Base-by-base conservation (phyloP, 2,888 invertebrate species). In the Pantelozetes paolii region DNA sequence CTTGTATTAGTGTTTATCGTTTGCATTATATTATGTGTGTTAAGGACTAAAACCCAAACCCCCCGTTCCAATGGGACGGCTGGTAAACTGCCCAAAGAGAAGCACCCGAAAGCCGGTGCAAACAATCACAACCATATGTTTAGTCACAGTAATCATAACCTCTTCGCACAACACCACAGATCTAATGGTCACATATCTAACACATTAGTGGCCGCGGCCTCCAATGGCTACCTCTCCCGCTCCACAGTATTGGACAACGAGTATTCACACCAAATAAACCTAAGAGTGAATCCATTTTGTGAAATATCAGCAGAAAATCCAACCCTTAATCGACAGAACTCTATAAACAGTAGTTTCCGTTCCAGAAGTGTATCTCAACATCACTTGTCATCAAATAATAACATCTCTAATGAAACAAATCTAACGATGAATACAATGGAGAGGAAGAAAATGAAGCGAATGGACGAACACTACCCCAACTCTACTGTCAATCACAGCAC, bases 211-310 rank as follows among this genome's bases (percentile, higher is more conserved):
- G 72, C 62, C 23, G 42, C 62, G 20, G 28, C 72, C 2, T 72
- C 72, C n/a, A 59, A 64, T 48, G 62, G 62, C 32, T 64, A 40
- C 20, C 20, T 72, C n/a, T 36, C 36, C 3, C 64, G 32, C 15
- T 26, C 64, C 2, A 15, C 64, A 9, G 40, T 13, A 18, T n/a
- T 36, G 40, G 64, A 62, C 26, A 67, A 11, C 15, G 48, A 62
- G 67, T 48, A 67, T 59, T 15, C 62, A 59, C 59, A 64, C 18
- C 20, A 75, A 71, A 64, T 77, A 6, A 75, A 75, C 30, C 73
- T 77, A 11, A 76, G 67, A 70, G 72, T 77, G 11, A 77, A 77
- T 72, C 77, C 77, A 26, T 42, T 77, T n/a, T 75, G 74, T 48
- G 75, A 74, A 57, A 71, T 59, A 50, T 45, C 42, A 2, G 69